Evolutionary conservation across 2,888 invertebrate genomes (phyloP).

Genomic region (Aspidapion aeneum): DNA sequence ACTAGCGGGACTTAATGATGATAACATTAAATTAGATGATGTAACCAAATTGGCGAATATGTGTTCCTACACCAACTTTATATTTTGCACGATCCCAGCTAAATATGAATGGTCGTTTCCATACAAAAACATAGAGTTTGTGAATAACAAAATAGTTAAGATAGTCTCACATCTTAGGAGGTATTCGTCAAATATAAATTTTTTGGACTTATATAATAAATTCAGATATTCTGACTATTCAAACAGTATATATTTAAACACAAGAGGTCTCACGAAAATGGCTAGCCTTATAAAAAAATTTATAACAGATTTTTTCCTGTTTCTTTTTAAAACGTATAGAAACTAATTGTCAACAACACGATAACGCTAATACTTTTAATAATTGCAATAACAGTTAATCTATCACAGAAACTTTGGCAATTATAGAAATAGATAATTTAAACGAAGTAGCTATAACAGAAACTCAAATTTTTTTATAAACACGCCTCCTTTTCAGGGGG

Average conservation of each 20-base stretch:
- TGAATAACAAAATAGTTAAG: background rate
- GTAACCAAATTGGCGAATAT: background rate
- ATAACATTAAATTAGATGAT: background rate
- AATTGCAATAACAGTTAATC: too few species aligned
- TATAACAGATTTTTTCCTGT: background rate
- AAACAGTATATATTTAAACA: background rate
- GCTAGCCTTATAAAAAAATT: background rate
- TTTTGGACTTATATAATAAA: background rate
- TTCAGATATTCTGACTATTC: background rate
- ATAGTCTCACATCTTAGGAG: background rate
- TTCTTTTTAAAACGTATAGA: background rate
- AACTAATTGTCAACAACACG: background rate
- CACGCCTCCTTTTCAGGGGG: background rate
- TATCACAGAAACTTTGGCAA: too few species aligned
- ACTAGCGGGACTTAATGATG: background rate
- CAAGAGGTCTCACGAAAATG: background rate
- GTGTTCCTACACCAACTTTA: background rate
- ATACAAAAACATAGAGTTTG: background rate
- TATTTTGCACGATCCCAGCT: background rate
- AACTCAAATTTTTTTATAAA: background rate
- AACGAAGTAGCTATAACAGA: background rate
- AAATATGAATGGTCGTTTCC: background rate
- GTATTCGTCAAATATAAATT: background rate
- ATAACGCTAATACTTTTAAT: background rate
- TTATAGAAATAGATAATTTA: too few species aligned